phyloP scores from a whole-genome alignment of 2,888 invertebrate species.

The Leucophora obtusa region DNA sequence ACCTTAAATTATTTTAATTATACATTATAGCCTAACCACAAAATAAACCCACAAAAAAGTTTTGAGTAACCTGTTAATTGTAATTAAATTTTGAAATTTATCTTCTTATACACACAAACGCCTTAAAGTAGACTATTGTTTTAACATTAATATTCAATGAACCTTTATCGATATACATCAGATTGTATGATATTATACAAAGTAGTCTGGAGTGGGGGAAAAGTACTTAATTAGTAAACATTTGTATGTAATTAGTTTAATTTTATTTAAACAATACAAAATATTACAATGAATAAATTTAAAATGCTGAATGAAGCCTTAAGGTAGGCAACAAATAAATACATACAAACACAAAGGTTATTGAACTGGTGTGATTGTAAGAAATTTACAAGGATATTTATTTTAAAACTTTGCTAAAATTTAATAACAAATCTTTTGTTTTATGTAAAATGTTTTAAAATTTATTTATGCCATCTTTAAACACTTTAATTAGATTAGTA shows the following conservation, averaged over 20 bases:
- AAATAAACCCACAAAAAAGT: background rate
- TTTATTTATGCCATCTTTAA: background rate
- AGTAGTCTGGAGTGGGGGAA: constrained; percentile 1
- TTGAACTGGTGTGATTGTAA: no score
- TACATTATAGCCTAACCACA: constrained; percentile 33
- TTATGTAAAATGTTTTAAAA: background rate
- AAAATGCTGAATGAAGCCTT: background rate
- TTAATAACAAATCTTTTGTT: background rate
- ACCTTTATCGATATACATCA: background rate
- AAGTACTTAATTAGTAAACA: constrained; percentile 13
- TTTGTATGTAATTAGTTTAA: constrained; percentile 25
- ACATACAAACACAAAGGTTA: no score
- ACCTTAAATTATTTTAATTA: constrained; percentile 19
- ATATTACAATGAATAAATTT: background rate
- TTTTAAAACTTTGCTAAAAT: no score
- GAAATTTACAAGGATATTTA: no score
- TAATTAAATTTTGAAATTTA: constrained; percentile 30
- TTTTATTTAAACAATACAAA: background rate
- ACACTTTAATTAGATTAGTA: constrained; percentile 51
- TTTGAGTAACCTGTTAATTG: constrained; percentile 14
- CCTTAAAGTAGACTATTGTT: constrained; percentile 39
- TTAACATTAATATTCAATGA: constrained; percentile 11
- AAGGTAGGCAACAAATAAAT: no score
- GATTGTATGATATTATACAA: background rate
- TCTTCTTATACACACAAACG: background rate